phyloP scores from a whole-genome alignment of 2,797 vertebrate genomes.

The Distichodus sexfasciatus region DNA sequence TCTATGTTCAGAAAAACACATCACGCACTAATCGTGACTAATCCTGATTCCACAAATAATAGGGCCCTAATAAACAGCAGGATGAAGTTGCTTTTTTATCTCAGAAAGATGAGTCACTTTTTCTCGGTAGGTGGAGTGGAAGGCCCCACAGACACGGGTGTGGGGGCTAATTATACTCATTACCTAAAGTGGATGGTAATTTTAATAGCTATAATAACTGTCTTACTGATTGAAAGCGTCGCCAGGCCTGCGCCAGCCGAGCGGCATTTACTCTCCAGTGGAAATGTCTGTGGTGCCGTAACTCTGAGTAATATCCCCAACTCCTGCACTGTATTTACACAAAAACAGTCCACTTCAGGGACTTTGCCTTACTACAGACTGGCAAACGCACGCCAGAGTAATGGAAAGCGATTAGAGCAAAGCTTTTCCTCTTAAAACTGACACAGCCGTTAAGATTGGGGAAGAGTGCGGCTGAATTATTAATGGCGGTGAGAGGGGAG shows the following conservation, averaged over 20 bases:
- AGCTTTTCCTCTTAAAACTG: slow-evolving; percentile 34
- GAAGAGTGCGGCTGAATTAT: slow-evolving; percentile 60
- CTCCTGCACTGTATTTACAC: slow-evolving; percentile 23
- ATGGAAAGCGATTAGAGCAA: slow-evolving; percentile 23
- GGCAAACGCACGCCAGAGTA: background rate
- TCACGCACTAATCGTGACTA: no score
- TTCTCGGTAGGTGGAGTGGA: slow-evolving; percentile 57
- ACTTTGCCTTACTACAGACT: background rate
- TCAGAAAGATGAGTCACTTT: slow-evolving; percentile 55
- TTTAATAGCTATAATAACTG: slow-evolving; percentile 74
- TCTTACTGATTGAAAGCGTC: slow-evolving; percentile 71
- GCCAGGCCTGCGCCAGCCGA: slow-evolving; percentile 57
- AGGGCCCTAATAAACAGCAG: no score
- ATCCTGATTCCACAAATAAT: no score
- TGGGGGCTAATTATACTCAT: slow-evolving; percentile 72
- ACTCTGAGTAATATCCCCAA: slow-evolving; percentile 44
- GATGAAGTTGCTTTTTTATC: slow-evolving; percentile 4
- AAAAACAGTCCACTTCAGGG: slow-evolving; percentile 29
- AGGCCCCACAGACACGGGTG: slow-evolving; percentile 49
- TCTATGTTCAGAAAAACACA: no score
- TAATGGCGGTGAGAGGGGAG: slow-evolving; percentile 53
- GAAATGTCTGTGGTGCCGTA: slow-evolving; percentile 46
- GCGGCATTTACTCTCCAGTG: slow-evolving; percentile 64
- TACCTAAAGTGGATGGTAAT: slow-evolving; percentile 74
- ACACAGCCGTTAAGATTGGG: slow-evolving; percentile 40